A percentile compares a stretch with the other conserved stretches of the same genome.
phyloP scores from a whole-genome alignment of 2,797 vertebrate species.

The Bradypodion pumilum region DNA sequence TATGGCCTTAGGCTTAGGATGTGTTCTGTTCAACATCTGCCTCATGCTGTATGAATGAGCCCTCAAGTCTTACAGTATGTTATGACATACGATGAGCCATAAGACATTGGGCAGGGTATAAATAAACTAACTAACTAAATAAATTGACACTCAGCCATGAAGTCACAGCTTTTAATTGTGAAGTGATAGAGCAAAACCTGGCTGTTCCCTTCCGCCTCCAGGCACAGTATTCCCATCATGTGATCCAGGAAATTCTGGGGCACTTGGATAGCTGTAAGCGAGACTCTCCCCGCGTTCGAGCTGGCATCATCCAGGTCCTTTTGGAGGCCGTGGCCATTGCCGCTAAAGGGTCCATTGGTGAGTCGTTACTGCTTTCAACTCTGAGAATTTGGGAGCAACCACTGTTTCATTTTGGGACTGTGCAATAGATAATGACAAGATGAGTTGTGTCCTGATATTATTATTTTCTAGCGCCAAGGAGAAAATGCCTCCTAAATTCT shows the following conservation, averaged over 20 bases:
- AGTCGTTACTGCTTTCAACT: slow-evolving; percentile 22
- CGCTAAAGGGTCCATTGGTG: slow-evolving; percentile 96
- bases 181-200: background rate
- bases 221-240: slow-evolving; percentile 97
- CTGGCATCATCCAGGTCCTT: slow-evolving; percentile 96
- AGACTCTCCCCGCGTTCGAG: slow-evolving; percentile 88
- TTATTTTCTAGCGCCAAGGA: background rate
- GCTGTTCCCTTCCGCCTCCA: slow-evolving; percentile 50
- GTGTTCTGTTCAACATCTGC: background rate
- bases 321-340: slow-evolving; percentile 97
- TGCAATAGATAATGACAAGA: too few species aligned
- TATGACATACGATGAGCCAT: too few species aligned
- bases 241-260: slow-evolving; percentile 95
- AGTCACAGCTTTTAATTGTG: background rate
- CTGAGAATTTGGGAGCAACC: background rate
- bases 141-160: fast-evolving
- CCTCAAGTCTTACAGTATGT: too few species aligned
- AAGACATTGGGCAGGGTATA: fast-evolving
- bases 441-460: background rate
- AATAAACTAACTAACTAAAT: too few species aligned
- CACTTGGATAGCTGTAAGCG: slow-evolving; percentile 91
- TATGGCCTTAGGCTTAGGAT: too few species aligned
- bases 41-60: too few species aligned
- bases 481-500: background rate
- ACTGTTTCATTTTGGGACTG: background rate